These are phyloP conservation scores for Eulemur macaco DNA, from an alignment of 2,113 vertebrate species.

Conservation along the genomic window DNA sequence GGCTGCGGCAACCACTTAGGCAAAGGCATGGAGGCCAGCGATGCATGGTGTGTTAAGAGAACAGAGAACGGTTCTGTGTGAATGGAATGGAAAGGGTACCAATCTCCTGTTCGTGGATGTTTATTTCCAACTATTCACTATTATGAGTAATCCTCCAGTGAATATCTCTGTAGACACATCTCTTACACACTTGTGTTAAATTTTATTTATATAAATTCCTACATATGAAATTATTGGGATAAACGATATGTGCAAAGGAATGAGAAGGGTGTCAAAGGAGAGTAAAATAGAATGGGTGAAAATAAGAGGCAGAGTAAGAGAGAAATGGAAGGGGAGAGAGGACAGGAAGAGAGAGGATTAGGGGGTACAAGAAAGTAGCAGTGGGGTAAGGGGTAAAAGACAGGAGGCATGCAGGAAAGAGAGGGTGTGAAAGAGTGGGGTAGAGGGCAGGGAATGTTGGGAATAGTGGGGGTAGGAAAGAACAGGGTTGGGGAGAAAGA, in stretches of 20 bases:
- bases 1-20: neutral
- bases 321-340: neutral
- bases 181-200: neutral
- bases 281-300: neutral
- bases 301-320: neutral
- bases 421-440: neutral
- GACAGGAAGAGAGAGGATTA: neutral
- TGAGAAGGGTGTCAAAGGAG: neutral
- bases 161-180: neutral
- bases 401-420: neutral
- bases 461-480: neutral
- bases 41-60: neutral
- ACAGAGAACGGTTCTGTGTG: neutral
- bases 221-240: constrained; percentile 1
- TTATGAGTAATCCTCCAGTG: constrained; percentile 2
- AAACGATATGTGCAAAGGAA: neutral
- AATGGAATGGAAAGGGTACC: constrained; percentile 2
- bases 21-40: neutral
- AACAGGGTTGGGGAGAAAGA: neutral
- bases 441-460: neutral
- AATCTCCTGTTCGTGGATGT: neutral
- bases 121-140: neutral
- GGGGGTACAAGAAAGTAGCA: neutral
- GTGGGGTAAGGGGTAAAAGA: neutral
- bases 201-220: constrained; percentile 26